Evolutionary conservation across 2,113 vertebrate genomes (phyloP), one percentile per base, ranked within the genome.

Genomic region (Acrocephalus arundinaceus): DNA sequence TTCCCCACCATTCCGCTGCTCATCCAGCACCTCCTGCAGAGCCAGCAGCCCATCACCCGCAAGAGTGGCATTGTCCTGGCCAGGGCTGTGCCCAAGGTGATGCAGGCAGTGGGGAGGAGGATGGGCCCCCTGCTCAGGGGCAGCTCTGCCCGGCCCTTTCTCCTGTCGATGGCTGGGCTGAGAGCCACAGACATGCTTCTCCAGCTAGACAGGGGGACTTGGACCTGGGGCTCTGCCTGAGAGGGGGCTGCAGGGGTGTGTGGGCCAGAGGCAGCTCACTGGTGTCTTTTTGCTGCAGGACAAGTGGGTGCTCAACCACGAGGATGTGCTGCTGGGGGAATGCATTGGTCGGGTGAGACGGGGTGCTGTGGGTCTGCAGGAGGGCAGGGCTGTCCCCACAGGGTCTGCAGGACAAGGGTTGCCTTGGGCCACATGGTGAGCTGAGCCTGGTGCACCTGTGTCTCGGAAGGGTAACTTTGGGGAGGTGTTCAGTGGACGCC

Each of bases 271-370:
- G 13, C 2, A 2, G 49, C 58, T 89, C 68, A 45, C 27, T 1
- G 3, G 21, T 57, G 16, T 65, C 48, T 30, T 28, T 83, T 93
- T 16, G 7, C 85, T 71, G 14, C 93, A 99, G 99, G 99, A 99
- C 97, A 99, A 99, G 95, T 99, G 99, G 99, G 99, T 98, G 59
- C 97, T 99, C 73, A 98, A 99, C 65, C 99, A 99, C 0, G 98
- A 99, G 91, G 99, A 99, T 2, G 97, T 99, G 75, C 97, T 99
- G 85, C 86, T 99, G 75, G 99, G 99, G 13, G 98, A 99, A 80
- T 98, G 98, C 94, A 99, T 99, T 10, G 99, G 99, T 45, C 97
- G 97, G 98, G 99, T 99, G 96, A 96, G 99, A 98, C 6, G 6
- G 74, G 30, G 28, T 30, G 68, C 62, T 17, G 31, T 1, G 7